These are phyloP conservation scores for Cygnus olor DNA, from an alignment of 2,797 vertebrate species.

Conservation along the genomic window DNA sequence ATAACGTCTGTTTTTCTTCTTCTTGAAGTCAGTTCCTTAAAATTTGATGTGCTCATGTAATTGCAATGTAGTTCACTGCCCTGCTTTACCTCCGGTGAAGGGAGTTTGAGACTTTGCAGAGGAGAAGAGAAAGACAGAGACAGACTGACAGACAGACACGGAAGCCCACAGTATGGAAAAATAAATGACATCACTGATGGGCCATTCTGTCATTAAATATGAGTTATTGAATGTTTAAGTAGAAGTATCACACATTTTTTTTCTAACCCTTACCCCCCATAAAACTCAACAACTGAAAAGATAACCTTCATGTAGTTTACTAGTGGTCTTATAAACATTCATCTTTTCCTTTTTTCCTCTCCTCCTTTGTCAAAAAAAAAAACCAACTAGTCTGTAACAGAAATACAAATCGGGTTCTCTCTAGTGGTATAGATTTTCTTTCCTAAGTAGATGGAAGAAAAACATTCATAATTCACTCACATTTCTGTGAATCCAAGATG, in stretches of 20 bases:
- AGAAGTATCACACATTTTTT: neutral
- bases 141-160: neutral
- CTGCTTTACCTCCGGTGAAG: neutral
- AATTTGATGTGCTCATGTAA: constrained; percentile 52
- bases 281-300: neutral
- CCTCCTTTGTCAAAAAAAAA: neutral
- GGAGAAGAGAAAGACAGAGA: neutral
- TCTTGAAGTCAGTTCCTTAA: constrained; percentile 61
- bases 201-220: constrained; percentile 22
- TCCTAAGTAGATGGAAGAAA: neutral
- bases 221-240: constrained; percentile 32
- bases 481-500: neutral
- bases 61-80: constrained; percentile 54
- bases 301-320: neutral
- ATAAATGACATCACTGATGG: neutral
- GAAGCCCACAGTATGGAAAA: neutral
- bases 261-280: neutral
- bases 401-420: neutral
- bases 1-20: constrained; percentile 58
- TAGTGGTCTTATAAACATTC: neutral
- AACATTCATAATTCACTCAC: neutral
- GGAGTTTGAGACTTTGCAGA: constrained; percentile 27
- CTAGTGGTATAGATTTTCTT: neutral
- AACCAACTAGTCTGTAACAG: neutral
- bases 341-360: neutral